Base-by-base conservation (phyloP, 2,888 invertebrate genomes). In the Leptopilina syphax region DNA sequence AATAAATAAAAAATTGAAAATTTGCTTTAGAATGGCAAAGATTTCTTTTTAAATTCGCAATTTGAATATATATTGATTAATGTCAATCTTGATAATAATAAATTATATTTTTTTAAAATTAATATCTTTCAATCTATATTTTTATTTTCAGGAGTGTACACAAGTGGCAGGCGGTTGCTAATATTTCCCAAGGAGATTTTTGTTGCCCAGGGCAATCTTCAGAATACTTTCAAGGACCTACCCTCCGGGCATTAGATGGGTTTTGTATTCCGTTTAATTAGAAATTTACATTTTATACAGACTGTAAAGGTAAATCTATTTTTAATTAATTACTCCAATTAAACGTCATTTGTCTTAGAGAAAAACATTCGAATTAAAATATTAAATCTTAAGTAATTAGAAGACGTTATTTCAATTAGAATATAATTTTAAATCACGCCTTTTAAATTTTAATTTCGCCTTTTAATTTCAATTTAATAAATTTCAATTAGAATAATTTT, bases 151-250 rank as follows among this genome's bases (percentile, higher is more conserved):
- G 12, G 4, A 8, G 63, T n/a, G 13, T 7, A 9, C 13, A 73
- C 27, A 70, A 70, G 73, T 73, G 73, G 73, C 54, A 73, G 54
- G 73, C 34, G 27, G 54, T 73, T 73, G 73, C 73, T 73, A 73
- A 73, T 73, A 73, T 84, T 79, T 78, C 70, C 44, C 84, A 84
- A 84, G 84, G 83, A 77, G 68, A 82, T 65, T 77, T 34, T 82
- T 79, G 76, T 65, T 78, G 82, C 84, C 83, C 82, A 77, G 81
- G 82, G 84, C 84, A n/a, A 73, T 73, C 73, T 13, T 73, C 57
- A 57, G 27, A 41, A 57, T 34, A 54, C 73, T 73, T 73, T 57
- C 73, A 73, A 73, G 73, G 73, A 27, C 34, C 54, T 57, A 73
- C 57, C 73, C 34, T n/a, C 73, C 7, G 73, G 73, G 73, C 73